phyloP scores from a whole-genome alignment of 1,140 invertebrate species.

The Mercenaria mercenaria region DNA sequence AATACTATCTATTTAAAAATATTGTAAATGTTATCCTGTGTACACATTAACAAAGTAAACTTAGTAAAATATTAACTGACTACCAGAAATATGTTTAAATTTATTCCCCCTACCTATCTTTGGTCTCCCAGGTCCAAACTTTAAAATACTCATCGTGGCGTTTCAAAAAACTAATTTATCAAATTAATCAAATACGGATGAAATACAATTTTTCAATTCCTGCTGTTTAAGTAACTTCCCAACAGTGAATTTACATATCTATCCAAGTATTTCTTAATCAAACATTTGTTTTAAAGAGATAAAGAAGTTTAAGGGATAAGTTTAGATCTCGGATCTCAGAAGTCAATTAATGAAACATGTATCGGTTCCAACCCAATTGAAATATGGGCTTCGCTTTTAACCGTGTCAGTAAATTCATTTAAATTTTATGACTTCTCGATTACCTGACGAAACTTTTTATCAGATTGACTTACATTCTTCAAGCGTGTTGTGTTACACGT shows the following conservation, averaged over 20 bases:
- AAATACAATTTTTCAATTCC: background rate
- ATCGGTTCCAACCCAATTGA: background rate
- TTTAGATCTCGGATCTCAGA: background rate
- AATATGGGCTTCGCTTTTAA: background rate
- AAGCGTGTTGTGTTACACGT: background rate
- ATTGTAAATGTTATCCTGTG: no score
- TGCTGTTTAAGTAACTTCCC: background rate
- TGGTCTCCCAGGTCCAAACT: slow-evolving; percentile 15
- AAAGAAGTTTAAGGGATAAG: slow-evolving; percentile 6
- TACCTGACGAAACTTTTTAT: background rate
- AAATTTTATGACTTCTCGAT: background rate
- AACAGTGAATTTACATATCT: background rate
- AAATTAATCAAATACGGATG: background rate
- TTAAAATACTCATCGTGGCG: background rate
- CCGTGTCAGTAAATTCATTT: slow-evolving; percentile 31
- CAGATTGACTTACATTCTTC: background rate
- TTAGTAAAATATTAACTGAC: no score
- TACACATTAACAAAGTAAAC: no score
- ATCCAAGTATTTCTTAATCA: background rate
- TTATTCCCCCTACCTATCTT: background rate
- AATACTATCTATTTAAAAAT: no score
- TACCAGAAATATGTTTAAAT: no score
- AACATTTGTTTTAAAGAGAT: slow-evolving; percentile 3
- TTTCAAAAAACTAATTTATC: slow-evolving; percentile 11
- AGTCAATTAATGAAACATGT: slow-evolving; percentile 39